Conservation (phyloP, 2,797 vertebrate species). For the Psittacula echo region DNA sequence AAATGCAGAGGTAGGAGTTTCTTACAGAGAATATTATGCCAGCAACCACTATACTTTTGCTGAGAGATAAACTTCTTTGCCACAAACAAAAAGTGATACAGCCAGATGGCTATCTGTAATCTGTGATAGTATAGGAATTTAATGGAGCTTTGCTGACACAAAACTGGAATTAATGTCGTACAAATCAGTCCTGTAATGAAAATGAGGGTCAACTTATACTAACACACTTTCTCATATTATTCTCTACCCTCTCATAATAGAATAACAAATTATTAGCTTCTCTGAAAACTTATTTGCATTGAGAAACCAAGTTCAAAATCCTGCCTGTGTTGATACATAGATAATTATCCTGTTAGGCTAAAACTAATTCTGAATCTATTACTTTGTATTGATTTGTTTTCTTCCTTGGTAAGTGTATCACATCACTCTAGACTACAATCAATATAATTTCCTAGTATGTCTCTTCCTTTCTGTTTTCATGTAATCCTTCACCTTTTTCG, state of each 20-base stretch:
- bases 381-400: background rate
- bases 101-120: rapidly evolving
- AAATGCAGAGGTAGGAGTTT: background rate
- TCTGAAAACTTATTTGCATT: background rate
- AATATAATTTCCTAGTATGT: background rate
- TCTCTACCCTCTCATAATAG: background rate
- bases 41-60: background rate
- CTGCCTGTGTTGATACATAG: background rate
- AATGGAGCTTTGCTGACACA: background rate
- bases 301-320: background rate
- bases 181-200: background rate
- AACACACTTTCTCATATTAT: background rate
- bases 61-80: background rate
- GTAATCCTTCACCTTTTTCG: background rate
- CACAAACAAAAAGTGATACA: background rate
- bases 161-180: background rate
- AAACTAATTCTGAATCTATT: background rate
- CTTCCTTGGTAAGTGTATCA: background rate
- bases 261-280: background rate
- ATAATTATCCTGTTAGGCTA: background rate
- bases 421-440: background rate
- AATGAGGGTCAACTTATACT: background rate
- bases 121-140: background rate
- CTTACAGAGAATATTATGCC: background rate
- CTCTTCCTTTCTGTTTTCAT: background rate